Evolutionary conservation across 2,113 vertebrate species (phyloP).

Genomic region (Crotophaga sulcirostris): DNA sequence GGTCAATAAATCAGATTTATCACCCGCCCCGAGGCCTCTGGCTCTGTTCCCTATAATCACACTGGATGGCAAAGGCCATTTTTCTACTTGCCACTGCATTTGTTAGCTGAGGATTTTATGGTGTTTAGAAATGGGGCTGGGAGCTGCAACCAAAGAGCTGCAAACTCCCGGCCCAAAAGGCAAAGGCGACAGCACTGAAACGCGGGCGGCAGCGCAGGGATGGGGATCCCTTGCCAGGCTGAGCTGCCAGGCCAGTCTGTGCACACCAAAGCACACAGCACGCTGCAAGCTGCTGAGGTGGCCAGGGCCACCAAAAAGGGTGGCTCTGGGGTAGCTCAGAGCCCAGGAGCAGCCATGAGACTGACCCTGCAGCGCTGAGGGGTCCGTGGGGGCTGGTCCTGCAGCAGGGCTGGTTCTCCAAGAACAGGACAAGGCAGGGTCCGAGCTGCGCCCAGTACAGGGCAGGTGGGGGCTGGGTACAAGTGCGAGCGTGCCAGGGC

Average conservation of each 20-base stretch:
- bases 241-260: not conserved
- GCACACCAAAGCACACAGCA: not conserved
- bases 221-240: not conserved
- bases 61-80: slow-evolving; percentile 39
- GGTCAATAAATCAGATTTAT: slow-evolving; percentile 75
- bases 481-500: rapidly evolving
- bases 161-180: not conserved
- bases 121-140: not conserved
- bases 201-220: rapidly evolving
- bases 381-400: not conserved
- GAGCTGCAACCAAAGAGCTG: not conserved
- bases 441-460: not conserved
- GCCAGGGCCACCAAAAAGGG: not conserved
- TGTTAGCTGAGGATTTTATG: slow-evolving; percentile 27
- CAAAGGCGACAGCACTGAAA: rapidly evolving
- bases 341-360: rapidly evolving
- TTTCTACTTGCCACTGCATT: slow-evolving; percentile 15
- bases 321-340: not conserved
- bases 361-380: rapidly evolving
- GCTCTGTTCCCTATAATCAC: slow-evolving; percentile 56
- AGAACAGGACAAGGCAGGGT: too few species aligned
- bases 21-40: slow-evolving; percentile 51
- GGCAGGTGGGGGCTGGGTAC: not conserved
- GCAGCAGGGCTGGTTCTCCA: too few species aligned
- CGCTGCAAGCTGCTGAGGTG: not conserved